These are phyloP conservation scores for Corapipo altera DNA, from an alignment of 2,113 vertebrate genomes.

Conservation along the genomic window DNA sequence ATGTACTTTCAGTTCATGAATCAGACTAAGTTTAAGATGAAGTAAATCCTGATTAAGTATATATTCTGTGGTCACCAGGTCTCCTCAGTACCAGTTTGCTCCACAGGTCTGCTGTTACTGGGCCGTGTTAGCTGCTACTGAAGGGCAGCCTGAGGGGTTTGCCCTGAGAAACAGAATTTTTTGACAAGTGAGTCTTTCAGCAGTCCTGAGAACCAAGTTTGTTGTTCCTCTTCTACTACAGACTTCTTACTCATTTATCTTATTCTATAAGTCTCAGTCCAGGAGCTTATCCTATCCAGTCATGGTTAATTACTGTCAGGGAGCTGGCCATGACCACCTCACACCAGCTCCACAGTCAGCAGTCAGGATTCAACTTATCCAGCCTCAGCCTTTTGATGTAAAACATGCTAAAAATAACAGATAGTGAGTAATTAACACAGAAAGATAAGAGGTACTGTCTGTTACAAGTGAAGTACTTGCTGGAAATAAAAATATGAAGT, in stretches of 20 bases:
- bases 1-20: neutral
- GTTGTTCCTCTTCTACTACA: neutral
- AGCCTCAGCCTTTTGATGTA: neutral
- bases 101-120: neutral
- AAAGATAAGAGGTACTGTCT: neutral
- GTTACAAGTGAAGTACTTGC: neutral
- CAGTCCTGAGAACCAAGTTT: neutral
- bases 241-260: neutral
- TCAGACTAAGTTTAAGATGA: neutral
- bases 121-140: neutral
- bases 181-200: neutral
- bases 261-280: neutral
- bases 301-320: fast-evolving
- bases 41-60: neutral
- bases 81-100: neutral
- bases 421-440: neutral
- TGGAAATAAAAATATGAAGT: neutral
- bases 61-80: fast-evolving
- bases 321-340: neutral
- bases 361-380: neutral
- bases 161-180: neutral
- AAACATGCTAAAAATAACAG: neutral
- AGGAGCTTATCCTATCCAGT: neutral
- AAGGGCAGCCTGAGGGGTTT: neutral
- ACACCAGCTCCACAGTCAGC: neutral